Evolutionary conservation across 2,113 vertebrate genomes (phyloP), one percentile per base, ranked within the genome.

Genomic region (Marmota monax): DNA sequence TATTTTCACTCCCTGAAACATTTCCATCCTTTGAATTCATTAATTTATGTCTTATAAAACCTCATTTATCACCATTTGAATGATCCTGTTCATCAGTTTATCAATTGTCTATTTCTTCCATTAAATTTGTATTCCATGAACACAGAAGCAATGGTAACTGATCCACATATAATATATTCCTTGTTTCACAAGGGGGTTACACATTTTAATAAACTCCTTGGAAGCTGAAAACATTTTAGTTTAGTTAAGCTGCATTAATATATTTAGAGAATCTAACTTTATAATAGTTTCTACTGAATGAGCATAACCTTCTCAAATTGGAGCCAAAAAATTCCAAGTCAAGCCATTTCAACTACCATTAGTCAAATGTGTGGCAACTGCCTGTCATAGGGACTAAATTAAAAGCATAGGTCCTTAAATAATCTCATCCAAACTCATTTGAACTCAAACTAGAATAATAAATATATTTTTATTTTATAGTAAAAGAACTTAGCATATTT

Each of bases 401-500:
- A 76, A 23, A 82, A 82, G 5, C 4, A 53, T 11, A n/a, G 22
- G 22, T 92, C 29, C 37, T 32, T 10, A 67, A 89, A 86, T 77
- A 58, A 5, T 58, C 6, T 16, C 45, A 80, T 25, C 4, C 14
- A 56, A 92, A 90, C 7, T 74, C 14, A 53, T 69, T 90, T 61
- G 3, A 53, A 90, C 1, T 14, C 39, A 56, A 67, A 76, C 14
- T 83, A 77, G 4, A 10, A 70, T 53, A 82, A 82, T 32, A 84
- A 7, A 23, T 29, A 65, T 2, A 67, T 39, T 58, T 74, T 78
- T 25, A 67, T 73, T 78, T 95, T 69, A 72, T 25, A 85, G 34
- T 92, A 77, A 83, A 88, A 42, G 2, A 77, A 53, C 16, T 86
- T 39, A 72, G 48, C 82, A 56, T 48, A 58, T 95, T 95, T 76